Percentiles rank a stretch among this genome's conserved stretches.
phyloP scores from a whole-genome alignment of 2,797 vertebrate genomes.

The Hydrophis major region DNA sequence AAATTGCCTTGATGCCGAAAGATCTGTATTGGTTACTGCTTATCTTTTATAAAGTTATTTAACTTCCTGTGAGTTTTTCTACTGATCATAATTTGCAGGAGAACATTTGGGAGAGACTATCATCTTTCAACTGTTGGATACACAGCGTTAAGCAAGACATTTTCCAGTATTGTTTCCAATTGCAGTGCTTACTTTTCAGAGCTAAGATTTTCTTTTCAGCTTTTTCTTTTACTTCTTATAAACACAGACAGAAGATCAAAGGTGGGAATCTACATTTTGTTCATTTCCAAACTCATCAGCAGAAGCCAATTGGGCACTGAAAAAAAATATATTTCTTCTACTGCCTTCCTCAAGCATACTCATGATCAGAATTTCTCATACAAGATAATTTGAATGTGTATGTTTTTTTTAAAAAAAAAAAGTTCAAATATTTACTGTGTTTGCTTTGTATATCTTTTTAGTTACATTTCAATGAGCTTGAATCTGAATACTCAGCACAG shows the following conservation, averaged over 20 bases:
- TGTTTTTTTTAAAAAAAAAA: not conserved
- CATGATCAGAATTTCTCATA: not conserved
- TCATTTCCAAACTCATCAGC: not conserved
- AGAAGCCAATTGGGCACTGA: not conserved
- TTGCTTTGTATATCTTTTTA: not conserved
- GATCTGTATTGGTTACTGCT: not conserved
- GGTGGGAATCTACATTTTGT: not conserved
- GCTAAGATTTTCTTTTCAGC: not conserved
- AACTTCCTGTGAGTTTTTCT: not conserved
- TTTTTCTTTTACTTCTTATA: not conserved
- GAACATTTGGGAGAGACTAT: not conserved
- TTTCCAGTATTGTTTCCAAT: not conserved
- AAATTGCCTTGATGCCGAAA: not conserved
- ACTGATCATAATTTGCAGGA: not conserved
- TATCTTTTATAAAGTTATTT: not conserved
- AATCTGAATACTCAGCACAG: not conserved
- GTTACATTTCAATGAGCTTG: not conserved
- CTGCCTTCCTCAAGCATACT: not conserved
- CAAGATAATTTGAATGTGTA: not conserved
- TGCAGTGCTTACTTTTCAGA: not conserved
- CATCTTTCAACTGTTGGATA: not conserved
- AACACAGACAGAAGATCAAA: not conserved
- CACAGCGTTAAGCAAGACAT: not conserved
- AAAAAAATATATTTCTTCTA: not conserved
- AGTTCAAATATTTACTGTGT: not conserved